Evolutionary conservation across 2,797 vertebrate species (phyloP).

Genomic region (Macropus fuliginosus): DNA sequence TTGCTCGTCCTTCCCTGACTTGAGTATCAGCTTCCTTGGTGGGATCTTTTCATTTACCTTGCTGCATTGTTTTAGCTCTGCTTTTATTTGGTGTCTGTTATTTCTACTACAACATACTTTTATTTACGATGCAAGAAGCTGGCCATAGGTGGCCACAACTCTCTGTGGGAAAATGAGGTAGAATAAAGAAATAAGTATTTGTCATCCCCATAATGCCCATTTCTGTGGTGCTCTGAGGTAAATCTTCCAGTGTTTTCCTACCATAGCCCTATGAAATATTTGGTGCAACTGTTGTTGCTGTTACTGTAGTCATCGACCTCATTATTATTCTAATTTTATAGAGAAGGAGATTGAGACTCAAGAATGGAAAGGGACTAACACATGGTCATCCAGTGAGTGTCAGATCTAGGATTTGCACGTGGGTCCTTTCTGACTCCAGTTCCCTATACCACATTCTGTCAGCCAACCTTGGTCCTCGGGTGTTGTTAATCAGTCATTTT

Average conservation of each 20-base stretch:
- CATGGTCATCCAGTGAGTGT: neutral
- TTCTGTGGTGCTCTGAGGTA: neutral
- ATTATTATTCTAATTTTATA: neutral
- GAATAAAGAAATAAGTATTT: neutral
- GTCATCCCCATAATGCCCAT: neutral
- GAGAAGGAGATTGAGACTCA: neutral
- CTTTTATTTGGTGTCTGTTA: neutral
- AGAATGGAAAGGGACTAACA: neutral
- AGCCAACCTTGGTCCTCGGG: neutral
- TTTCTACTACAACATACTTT: neutral
- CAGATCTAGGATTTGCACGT: neutral
- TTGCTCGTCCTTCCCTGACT: neutral
- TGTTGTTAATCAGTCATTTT: no score
- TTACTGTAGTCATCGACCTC: neutral
- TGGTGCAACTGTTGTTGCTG: neutral
- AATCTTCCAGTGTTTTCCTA: neutral
- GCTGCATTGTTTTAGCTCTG: neutral
- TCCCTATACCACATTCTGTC: neutral
- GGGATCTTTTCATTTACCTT: neutral
- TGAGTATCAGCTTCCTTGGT: neutral
- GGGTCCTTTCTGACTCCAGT: neutral
- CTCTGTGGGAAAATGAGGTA: neutral
- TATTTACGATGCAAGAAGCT: neutral
- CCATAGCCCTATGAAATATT: neutral
- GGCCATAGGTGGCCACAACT: neutral